phyloP scores from a whole-genome alignment of 2,888 invertebrate species.

The Caenorhabditis drosophilae region DNA sequence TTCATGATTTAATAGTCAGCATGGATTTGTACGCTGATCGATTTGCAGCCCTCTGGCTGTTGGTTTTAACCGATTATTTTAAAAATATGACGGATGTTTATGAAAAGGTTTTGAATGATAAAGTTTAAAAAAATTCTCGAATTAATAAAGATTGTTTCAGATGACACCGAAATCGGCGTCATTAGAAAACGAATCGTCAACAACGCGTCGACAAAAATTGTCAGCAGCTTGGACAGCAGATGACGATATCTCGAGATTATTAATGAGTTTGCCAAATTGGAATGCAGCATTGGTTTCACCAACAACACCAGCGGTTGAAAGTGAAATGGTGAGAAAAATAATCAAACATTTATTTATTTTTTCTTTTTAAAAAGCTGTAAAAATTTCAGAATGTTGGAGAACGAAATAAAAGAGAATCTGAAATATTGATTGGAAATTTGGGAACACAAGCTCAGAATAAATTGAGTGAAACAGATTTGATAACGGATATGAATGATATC shows the following conservation, averaged over 20 bases:
- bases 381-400: constrained; percentile 79
- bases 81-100: constrained; percentile 57
- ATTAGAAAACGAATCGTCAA: constrained; percentile 24
- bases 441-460: constrained; percentile 58
- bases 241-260: constrained; percentile 89
- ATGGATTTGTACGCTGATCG: constrained; percentile 67
- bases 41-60: constrained; percentile 68
- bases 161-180: constrained; percentile 37
- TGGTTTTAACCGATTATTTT: constrained; percentile 63
- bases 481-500: constrained; percentile 83
- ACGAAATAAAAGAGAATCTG: constrained; percentile 85
- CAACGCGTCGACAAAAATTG: constrained; percentile 75
- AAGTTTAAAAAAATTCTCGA: background rate
- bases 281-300: constrained; percentile 55
- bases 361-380: no score
- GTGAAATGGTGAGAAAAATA: no score
- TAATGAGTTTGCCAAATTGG: constrained; percentile 83
- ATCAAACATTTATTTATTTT: no score
- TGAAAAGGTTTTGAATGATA: constrained; percentile 37
- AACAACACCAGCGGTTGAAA: constrained; percentile 53
- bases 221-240: constrained; percentile 90
- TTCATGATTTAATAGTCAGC: constrained; percentile 58
- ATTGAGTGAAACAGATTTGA: constrained; percentile 78
- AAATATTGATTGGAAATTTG: constrained; percentile 87
- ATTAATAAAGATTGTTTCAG: constrained; percentile 13